Conservation (phyloP, 2,113 vertebrate genomes). For the Glaucidium brasilianum region DNA sequence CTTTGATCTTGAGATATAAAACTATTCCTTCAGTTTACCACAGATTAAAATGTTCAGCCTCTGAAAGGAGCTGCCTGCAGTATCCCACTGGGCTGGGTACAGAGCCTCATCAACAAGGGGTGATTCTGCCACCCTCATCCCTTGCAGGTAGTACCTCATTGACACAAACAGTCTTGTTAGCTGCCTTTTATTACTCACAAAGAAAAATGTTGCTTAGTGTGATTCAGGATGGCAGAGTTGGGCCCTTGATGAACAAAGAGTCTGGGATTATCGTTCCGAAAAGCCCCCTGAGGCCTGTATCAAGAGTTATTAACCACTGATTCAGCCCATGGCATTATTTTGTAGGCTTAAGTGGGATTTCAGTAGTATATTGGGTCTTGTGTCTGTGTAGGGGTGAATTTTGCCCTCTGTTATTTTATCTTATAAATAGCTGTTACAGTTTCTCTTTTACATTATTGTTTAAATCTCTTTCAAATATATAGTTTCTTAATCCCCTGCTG, state of each 20-base stretch:
- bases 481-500: background rate
- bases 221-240: constrained; percentile 21
- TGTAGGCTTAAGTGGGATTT: constrained; percentile 56
- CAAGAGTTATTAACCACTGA: constrained; percentile 53
- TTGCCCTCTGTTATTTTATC: constrained; percentile 20
- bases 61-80: background rate
- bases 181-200: background rate
- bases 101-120: background rate
- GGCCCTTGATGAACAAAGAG: constrained; percentile 39
- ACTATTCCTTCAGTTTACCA: background rate
- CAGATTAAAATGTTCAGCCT: background rate
- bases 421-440: constrained; percentile 21
- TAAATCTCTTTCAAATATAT: constrained; percentile 11
- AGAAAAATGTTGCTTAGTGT: background rate
- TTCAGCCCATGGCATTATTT: constrained; percentile 44
- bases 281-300: constrained; percentile 35
- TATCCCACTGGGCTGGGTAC: background rate
- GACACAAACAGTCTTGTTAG: background rate
- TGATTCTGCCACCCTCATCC: background rate
- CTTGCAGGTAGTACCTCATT: background rate
- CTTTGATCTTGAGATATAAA: background rate
- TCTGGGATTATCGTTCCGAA: constrained; percentile 45
- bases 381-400: constrained; percentile 6
- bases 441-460: constrained; percentile 10
- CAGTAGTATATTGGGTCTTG: constrained; percentile 45